Conservation (phyloP, 2,797 vertebrate species). For the Lepilemur septentrionalis region DNA sequence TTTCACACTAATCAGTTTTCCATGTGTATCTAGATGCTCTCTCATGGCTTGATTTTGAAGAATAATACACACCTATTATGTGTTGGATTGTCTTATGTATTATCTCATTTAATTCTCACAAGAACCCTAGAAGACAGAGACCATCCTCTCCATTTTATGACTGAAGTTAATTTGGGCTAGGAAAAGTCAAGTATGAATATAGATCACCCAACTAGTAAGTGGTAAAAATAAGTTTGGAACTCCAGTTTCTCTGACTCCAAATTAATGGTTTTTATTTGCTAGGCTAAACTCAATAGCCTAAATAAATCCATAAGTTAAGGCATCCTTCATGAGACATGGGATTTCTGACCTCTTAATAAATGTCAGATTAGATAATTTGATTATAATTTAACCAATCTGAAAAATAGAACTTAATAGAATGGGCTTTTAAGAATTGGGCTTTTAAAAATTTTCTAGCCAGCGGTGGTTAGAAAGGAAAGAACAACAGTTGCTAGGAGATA, state of each 20-base stretch:
- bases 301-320: neutral
- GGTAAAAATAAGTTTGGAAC: conserved; percentile 35
- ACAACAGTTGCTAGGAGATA: neutral
- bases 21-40: neutral
- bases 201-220: neutral
- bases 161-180: neutral
- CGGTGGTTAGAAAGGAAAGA: conserved; percentile 10
- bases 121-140: neutral
- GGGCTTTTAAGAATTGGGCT: conserved; percentile 7
- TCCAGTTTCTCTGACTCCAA: neutral
- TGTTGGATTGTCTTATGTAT: neutral
- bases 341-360: conserved; percentile 23
- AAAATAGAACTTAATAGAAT: conserved; percentile 26
- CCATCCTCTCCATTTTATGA: neutral
- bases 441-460: neutral
- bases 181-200: neutral
- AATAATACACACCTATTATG: neutral
- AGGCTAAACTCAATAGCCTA: neutral
- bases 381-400: conserved; percentile 4
- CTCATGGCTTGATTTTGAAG: neutral
- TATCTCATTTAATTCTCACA: neutral
- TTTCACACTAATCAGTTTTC: conserved; percentile 9
- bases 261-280: neutral
- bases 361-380: neutral
- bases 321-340: neutral